A percentile compares a stretch with the other conserved stretches of the same genome.
phyloP scores from a whole-genome alignment of 23 tunicate genomes.

The Halocynthia roretzi region DNA sequence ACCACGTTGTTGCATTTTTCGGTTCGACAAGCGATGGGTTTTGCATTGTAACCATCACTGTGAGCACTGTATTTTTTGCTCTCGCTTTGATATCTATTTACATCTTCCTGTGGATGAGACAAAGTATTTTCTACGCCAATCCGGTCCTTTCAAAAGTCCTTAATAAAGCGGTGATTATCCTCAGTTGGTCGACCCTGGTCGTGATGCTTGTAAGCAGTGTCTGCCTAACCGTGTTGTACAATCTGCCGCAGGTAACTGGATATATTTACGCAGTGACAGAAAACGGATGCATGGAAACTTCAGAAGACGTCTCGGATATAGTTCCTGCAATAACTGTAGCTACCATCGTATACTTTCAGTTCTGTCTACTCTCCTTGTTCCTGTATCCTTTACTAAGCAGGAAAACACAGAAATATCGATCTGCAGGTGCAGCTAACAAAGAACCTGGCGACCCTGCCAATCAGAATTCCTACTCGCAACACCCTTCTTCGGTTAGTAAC shows the following conservation, averaged over 20 bases:
- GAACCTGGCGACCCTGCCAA: background rate
- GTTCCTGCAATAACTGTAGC: constrained; percentile 44
- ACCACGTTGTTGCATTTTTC: constrained; percentile 61
- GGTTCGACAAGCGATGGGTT: constrained; percentile 41
- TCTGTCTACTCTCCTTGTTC: constrained; percentile 57
- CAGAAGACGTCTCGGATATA: constrained; percentile 37
- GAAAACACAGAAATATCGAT: constrained; percentile 75
- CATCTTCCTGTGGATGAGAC: constrained; percentile 88
- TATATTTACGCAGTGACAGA: constrained; percentile 58
- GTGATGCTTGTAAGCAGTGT: constrained; percentile 61
- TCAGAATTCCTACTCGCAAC: background rate
- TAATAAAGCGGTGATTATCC: constrained; percentile 57
- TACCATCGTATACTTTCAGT: constrained; percentile 61
- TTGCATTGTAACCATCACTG: constrained; percentile 47
- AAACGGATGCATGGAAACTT: constrained; percentile 59
- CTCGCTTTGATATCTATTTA: constrained; percentile 71
- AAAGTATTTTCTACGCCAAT: constrained; percentile 84
- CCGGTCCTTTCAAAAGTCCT: constrained; percentile 81
- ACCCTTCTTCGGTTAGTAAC: constrained; percentile 4
- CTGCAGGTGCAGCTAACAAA: constrained; percentile 10
- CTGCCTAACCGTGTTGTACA: constrained; percentile 54
- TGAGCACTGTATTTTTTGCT: constrained; percentile 81
- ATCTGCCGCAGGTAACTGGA: constrained; percentile 67
- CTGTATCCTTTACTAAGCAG: constrained; percentile 74
- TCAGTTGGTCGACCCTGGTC: constrained; percentile 64